Base-by-base conservation (phyloP, 1,140 invertebrate species). In the Hylyphantes graminicola region DNA sequence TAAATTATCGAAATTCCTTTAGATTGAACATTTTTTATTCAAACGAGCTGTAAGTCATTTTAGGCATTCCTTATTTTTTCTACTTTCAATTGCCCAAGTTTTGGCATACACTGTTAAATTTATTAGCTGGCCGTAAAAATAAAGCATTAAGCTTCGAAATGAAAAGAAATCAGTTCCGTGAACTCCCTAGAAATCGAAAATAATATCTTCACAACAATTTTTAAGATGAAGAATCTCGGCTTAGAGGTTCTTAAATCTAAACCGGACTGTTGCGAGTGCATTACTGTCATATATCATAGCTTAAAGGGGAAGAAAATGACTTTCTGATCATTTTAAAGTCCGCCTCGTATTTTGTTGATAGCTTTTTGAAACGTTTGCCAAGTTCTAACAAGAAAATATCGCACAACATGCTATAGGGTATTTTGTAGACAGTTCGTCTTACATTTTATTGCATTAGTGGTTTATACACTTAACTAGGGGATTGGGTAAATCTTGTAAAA, bases 231-330 rank as follows among this genome's bases (percentile, higher is more conserved):
- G 61, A 54, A 78, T 67, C 76, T 19, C 50, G 21, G 63, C 63
- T 12, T 78, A 78, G 76, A 78, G 21, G 63, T 79, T 79, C 70
- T 54, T 51, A 68, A 57, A 70, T 79, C 77, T 79, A 59, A 59
- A 79, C 63, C 70, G 65, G 77, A 79, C 77, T 79, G 77, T 79
- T 79, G 77, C 77, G 17, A 48, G 77, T 48, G 48, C 77, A 79
- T 68, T 55, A 70, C 19, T 79, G 77, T 70, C 77, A 79, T 79
- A 79, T 79, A 79, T 79, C 77, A 79, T 79, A 53, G 77, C 65
- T 79, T 79, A 79, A 79, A 79, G 77, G 77, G 70, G 77, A 79
- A 79, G 77, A 79, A 79, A 79, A 79, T 79, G 77, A 79, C 77
- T 79, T 79, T 79, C 53, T 79, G 65, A 79, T 79, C 77, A 79